These are phyloP conservation scores for Struthio camelus DNA, from an alignment of 2,113 vertebrate genomes.

Conservation along the genomic window DNA sequence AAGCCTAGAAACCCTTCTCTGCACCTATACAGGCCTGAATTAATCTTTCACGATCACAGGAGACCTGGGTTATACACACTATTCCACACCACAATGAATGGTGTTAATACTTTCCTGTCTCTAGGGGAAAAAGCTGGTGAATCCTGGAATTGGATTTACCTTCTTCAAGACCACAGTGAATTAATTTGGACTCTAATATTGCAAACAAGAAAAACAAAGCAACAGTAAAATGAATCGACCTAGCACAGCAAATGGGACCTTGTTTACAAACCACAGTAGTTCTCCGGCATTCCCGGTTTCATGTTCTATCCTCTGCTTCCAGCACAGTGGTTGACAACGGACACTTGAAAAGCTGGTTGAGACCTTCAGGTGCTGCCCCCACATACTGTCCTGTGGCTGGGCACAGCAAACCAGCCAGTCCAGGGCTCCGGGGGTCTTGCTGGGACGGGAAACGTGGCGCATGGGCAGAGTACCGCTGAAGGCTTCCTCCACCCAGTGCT, in stretches of 20 bases:
- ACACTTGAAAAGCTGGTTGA: background rate
- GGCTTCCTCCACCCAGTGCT: accelerated
- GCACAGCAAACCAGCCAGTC: background rate
- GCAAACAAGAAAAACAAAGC: background rate
- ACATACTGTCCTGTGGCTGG: background rate
- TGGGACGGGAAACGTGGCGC: too few species aligned
- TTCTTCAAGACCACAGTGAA: background rate
- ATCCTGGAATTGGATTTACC: background rate
- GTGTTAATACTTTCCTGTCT: background rate
- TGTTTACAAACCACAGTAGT: accelerated
- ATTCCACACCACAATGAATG: background rate
- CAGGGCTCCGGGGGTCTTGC: background rate
- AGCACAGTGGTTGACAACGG: background rate
- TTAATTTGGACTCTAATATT: background rate
- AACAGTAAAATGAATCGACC: background rate
- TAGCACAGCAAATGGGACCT: background rate
- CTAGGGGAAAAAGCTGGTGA: background rate
- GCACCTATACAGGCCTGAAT: background rate
- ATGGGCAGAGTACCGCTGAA: too few species aligned
- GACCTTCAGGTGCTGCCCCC: background rate
- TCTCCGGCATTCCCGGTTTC: background rate
- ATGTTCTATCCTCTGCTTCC: background rate
- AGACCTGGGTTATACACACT: background rate
- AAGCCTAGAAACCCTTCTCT: background rate
- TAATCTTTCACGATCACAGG: background rate